Evolutionary conservation across 2,888 invertebrate genomes (phyloP).

Genomic region (Drosophila kanekoi): DNA sequence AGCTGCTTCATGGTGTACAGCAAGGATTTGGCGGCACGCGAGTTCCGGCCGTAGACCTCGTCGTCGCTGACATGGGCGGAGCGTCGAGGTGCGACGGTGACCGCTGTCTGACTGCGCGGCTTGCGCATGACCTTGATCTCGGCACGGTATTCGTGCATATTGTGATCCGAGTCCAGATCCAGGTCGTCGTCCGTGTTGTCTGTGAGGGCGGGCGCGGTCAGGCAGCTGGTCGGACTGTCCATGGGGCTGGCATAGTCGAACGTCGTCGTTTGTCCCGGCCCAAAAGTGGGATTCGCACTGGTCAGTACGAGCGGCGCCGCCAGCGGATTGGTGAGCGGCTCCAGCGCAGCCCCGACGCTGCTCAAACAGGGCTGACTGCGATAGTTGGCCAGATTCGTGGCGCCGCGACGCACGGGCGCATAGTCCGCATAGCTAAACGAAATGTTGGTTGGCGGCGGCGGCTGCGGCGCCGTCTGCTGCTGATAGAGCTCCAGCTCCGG

Average conservation of each 20-base stretch:
- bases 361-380: conserved; percentile 85
- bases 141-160: conserved; percentile 87
- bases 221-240: conserved; percentile 79
- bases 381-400: conserved; percentile 58
- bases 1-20: conserved; percentile 87
- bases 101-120: conserved; percentile 90
- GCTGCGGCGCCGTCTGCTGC: conserved; percentile 18
- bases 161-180: conserved; percentile 84
- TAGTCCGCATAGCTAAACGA: conserved; percentile 80
- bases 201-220: conserved; percentile 63
- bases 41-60: conserved; percentile 85
- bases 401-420: conserved; percentile 42
- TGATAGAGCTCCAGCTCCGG: conserved; percentile 54
- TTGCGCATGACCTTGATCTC: conserved; percentile 92
- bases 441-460: conserved; percentile 80
- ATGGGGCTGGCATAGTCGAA: conserved; percentile 73
- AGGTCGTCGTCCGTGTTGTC: conserved; percentile 82
- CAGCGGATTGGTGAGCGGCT: conserved; percentile 85
- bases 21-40: conserved; percentile 86
- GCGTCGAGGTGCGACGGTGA: conserved; percentile 85
- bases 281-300: conserved; percentile 77
- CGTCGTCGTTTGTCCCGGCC: conserved; percentile 32
- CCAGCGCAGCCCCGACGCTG: conserved; percentile 84
- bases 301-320: conserved; percentile 83
- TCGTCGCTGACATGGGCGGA: conserved; percentile 84